Evolutionary conservation across 2,888 invertebrate genomes (phyloP).

Genomic region (Uloborus plumipes): DNA sequence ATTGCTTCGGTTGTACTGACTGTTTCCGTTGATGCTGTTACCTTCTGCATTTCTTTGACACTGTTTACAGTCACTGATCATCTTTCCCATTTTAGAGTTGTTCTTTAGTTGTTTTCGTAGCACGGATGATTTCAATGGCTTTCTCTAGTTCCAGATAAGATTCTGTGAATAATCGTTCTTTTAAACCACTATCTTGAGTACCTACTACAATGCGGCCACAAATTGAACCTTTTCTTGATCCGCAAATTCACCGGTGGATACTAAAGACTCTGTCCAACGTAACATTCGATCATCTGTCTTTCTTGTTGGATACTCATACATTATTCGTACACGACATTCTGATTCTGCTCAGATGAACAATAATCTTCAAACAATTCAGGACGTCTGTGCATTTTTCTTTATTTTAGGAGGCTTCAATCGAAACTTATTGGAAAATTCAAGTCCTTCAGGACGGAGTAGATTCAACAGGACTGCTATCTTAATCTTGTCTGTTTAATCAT

Average conservation of each 20-base stretch:
- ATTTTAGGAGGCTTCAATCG: background rate
- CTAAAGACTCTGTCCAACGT: conserved; percentile 6
- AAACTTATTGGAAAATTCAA: conserved; percentile 1
- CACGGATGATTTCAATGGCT: background rate
- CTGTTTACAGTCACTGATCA: background rate
- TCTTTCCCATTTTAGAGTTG: background rate
- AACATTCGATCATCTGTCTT: conserved; percentile 1
- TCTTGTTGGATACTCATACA: conserved; percentile 11
- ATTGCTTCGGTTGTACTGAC: background rate
- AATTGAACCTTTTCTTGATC: conserved; percentile 1
- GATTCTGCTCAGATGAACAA: background rate
- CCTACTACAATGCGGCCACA: conserved; percentile 8
- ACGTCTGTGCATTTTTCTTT: background rate
- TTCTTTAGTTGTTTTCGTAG: background rate
- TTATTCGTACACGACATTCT: conserved; percentile 4
- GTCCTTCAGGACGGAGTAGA: conserved; percentile 6
- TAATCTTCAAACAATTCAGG: background rate
- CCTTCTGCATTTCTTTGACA: background rate
- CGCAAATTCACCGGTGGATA: conserved; percentile 3
- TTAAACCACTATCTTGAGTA: background rate
- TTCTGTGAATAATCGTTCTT: conserved; percentile 10
- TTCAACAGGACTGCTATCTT: conserved; percentile 9
- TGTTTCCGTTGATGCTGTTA: background rate
- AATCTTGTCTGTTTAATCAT: background rate
- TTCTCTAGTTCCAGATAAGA: background rate